These are phyloP conservation scores for Vesta saturnalis DNA, from an alignment of 2,888 invertebrate species.

Conservation along the genomic window DNA sequence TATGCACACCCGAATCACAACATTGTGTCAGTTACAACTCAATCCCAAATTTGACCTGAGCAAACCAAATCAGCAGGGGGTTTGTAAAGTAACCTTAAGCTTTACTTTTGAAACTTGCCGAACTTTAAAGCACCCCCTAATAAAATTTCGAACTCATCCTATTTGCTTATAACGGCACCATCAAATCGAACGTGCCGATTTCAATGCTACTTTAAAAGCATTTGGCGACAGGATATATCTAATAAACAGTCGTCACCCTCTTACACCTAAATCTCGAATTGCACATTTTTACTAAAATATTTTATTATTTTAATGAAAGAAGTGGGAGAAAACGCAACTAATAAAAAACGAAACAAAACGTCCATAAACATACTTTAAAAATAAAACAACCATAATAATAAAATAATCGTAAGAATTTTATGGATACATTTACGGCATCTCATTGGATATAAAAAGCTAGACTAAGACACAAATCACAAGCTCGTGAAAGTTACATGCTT, in stretches of 20 bases:
- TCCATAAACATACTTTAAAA: constrained; percentile 28
- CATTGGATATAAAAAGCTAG: constrained; percentile 32
- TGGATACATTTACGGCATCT: constrained; percentile 34
- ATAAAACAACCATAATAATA: constrained; percentile 34
- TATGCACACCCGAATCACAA: constrained; percentile 18
- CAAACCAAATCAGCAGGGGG: constrained; percentile 12
- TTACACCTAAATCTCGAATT: constrained; percentile 2
- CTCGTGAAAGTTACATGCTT: constrained; percentile 33
- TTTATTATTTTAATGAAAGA: background rate
- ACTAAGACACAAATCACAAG: constrained; percentile 30
- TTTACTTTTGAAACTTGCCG: constrained; percentile 27
- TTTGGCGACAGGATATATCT: constrained; percentile 36
- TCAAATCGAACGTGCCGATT: constrained; percentile 43
- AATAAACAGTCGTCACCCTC: constrained; percentile 19
- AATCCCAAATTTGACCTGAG: constrained; percentile 21
- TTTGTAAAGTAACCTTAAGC: constrained; percentile 11
- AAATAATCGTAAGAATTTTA: constrained; percentile 35
- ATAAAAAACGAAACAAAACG: constrained; percentile 28
- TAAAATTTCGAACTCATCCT: constrained; percentile 32
- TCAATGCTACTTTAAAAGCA: constrained; percentile 38
- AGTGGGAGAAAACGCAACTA: constrained; percentile 8
- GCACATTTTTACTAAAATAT: background rate
- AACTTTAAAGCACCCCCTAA: constrained; percentile 30
- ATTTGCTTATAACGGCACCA: constrained; percentile 43
- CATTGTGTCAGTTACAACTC: constrained; percentile 26